A percentile compares a stretch with the other conserved stretches of the same genome.
phyloP scores from a whole-genome alignment of 1,140 invertebrate genomes.

The Ostrea edulis region DNA sequence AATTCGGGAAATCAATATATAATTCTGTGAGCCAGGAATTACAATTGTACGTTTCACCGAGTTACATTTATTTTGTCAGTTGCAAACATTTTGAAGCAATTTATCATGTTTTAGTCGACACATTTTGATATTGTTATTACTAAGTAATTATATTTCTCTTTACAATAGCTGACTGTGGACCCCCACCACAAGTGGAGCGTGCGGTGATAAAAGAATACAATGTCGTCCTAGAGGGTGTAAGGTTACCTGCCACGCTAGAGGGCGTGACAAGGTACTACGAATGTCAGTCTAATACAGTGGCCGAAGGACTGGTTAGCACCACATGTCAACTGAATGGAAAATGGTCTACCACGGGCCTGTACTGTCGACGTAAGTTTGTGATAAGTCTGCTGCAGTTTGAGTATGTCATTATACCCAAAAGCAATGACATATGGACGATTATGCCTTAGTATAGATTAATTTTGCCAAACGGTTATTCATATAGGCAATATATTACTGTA shows the following conservation, averaged over 20 bases:
- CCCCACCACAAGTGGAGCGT: background rate
- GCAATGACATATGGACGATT: too few relatives aligned
- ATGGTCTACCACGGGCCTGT: constrained; percentile 16
- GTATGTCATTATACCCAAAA: too few relatives aligned
- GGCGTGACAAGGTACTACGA: background rate
- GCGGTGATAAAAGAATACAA: background rate
- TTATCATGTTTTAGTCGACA: too few relatives aligned
- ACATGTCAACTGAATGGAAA: background rate
- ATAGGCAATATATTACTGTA: too few relatives aligned
- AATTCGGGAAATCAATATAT: too few relatives aligned
- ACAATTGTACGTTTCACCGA: too few relatives aligned
- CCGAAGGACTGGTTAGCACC: background rate
- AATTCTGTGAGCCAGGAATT: too few relatives aligned
- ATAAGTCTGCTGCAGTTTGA: background rate
- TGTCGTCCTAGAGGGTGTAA: background rate
- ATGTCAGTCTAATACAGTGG: constrained; percentile 13
- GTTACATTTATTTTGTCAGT: too few relatives aligned
- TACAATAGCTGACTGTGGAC: constrained; percentile 26
- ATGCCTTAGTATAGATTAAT: too few relatives aligned
- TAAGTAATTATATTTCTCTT: background rate
- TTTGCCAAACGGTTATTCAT: too few relatives aligned
- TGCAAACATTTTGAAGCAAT: too few relatives aligned
- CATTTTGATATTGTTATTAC: too few relatives aligned
- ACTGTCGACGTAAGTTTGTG: constrained; percentile 30
- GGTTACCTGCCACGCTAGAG: background rate